Conservation (phyloP, 2,797 vertebrate species). For the Sphenodon punctatus region DNA sequence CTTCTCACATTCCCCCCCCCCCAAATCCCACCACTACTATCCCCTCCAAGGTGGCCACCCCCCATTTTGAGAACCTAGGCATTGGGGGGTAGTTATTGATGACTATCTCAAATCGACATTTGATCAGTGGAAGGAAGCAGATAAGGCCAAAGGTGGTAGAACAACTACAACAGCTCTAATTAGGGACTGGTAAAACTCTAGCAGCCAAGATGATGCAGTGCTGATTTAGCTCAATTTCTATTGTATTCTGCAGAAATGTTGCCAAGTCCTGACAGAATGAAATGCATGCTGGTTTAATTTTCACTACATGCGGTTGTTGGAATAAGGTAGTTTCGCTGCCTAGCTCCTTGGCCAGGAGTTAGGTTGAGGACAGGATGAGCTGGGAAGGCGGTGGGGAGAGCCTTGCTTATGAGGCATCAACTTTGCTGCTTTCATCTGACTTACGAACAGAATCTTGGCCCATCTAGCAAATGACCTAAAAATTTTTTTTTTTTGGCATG, state of each 20-base stretch:
- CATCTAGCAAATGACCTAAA: no score
- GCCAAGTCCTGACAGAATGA: constrained; percentile 16
- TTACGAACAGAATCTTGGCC: no score
- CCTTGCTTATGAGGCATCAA: no score
- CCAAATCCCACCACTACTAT: no score
- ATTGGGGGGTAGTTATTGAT: no score
- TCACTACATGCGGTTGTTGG: constrained; percentile 4
- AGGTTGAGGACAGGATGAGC: not conserved
- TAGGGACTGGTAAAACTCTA: constrained; percentile 5
- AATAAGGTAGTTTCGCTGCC: not conserved
- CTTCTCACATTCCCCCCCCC: no score
- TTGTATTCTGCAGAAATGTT: not conserved
- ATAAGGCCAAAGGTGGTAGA: no score
- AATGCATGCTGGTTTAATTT: constrained; percentile 42
- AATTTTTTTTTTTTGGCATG: no score
- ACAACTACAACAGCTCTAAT: constrained; percentile 25
- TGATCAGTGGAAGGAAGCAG: constrained; percentile 32
- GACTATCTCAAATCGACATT: not conserved
- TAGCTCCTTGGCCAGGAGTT: not conserved
- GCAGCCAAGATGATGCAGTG: constrained; percentile 25
- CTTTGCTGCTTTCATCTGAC: no score
- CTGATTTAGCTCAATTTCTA: constrained; percentile 43
- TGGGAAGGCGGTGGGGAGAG: no score
- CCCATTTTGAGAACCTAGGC: no score
- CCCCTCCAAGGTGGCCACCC: no score